These are phyloP conservation scores for Lathronympha strigana DNA, from an alignment of 2,888 invertebrate genomes.

Conservation along the genomic window DNA sequence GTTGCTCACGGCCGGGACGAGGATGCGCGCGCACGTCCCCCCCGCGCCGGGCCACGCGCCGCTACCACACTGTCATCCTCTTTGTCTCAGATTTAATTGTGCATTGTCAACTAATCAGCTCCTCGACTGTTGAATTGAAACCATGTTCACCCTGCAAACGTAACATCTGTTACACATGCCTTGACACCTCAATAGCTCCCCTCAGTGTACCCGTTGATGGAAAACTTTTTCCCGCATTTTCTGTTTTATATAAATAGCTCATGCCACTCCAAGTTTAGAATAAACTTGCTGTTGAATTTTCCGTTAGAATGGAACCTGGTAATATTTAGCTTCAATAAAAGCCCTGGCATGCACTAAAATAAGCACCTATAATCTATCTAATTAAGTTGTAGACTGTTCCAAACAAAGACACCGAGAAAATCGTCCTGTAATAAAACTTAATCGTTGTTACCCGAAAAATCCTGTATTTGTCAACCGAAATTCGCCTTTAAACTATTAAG, in stretches of 20 bases:
- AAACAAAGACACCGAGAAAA: too few relatives aligned
- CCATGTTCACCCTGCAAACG: slow-evolving; percentile 10
- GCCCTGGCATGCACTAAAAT: too few relatives aligned
- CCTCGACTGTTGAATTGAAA: slow-evolving; percentile 23
- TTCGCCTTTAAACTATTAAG: too few relatives aligned
- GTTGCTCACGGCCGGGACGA: slow-evolving; percentile 77
- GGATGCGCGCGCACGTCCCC: slow-evolving; percentile 69
- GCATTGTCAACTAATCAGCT: slow-evolving; percentile 54
- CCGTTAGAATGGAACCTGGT: not conserved
- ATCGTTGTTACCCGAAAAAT: too few relatives aligned
- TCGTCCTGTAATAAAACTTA: too few relatives aligned
- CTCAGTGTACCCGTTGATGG: not conserved
- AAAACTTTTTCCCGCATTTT: slow-evolving; percentile 28
- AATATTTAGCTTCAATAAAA: not conserved
- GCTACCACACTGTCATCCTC: slow-evolving; percentile 59
- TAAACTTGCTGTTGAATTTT: slow-evolving; percentile 3
- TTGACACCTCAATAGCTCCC: slow-evolving; percentile 1
- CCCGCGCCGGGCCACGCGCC: slow-evolving; percentile 55
- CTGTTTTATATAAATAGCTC: slow-evolving; percentile 5
- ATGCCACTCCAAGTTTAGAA: slow-evolving; percentile 7
- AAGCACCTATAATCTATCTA: too few relatives aligned
- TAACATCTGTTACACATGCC: not conserved
- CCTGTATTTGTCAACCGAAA: too few relatives aligned
- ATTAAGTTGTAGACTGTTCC: too few relatives aligned
- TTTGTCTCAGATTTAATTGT: slow-evolving; percentile 69